Base-by-base conservation (phyloP, 2,113 vertebrate genomes). In the Elachura formosa region DNA sequence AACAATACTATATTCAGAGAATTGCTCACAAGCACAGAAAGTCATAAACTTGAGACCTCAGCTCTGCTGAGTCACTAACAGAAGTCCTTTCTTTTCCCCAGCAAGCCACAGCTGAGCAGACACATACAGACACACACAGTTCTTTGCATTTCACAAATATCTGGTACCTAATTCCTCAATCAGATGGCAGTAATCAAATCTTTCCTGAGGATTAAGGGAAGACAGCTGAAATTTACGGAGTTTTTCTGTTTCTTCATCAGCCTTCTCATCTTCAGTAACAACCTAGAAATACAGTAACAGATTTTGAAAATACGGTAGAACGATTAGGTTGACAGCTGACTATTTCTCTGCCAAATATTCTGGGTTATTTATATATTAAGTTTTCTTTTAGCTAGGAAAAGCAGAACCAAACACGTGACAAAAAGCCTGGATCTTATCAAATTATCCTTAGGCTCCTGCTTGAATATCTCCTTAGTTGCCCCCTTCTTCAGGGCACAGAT, bases 141-240 rank as follows among this genome's bases (percentile, higher is more conserved):
- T 67, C 77, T 94, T 80, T 66, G 43, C 18, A 94, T 79, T 88
- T 87, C 85, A 84, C 45, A 90, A 91, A 55, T 93, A 92, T 92
- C 91, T 66, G 82, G 88, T 98, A 99, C 99, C 99, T 74, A 99
- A 97, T 97, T 99, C 97, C 96, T 99, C 99, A 95, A 99, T 99
- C 84, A 99, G 98, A 91, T 99, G 98, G 95, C 98, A 99, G 98
- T 99, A 99, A 97, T 99, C 98, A 64, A 99, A 98, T 96, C 99
- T 98, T 89, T 99, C 99, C 96, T 99, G 99, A 90, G 99, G 99
- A 97, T 98, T 99, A 95, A 99, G 98, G 45, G 99, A 99, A 77
- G 99, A 99, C 79, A 99, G 96, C 97, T 99, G 99, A 95, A 99
- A 99, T 95, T 98, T 98, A 58, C 98, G 98, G 3, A 95, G 95